Conservation (phyloP, 2,797 vertebrate genomes). For the Xiphorhynchus erythropygius region DNA sequence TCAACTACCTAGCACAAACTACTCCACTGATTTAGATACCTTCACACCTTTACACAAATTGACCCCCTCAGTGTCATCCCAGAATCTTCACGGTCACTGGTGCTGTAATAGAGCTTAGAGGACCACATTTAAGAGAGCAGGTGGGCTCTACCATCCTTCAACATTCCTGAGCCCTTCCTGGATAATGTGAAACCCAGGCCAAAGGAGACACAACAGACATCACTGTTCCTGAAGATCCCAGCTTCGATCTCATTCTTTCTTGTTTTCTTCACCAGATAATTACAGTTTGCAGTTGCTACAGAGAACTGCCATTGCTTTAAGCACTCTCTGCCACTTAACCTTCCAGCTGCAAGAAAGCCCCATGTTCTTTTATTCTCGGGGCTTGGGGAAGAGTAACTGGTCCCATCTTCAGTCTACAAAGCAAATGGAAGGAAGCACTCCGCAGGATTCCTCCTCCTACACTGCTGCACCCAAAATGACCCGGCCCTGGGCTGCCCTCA, state of each 20-base stretch:
- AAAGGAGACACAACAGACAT: not conserved
- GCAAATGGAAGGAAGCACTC: not conserved
- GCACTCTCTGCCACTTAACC: not conserved
- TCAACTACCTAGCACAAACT: not conserved
- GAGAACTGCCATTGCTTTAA: not conserved
- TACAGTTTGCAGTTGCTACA: not conserved
- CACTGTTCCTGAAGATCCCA: not conserved
- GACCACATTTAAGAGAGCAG: not conserved
- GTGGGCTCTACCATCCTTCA: not conserved
- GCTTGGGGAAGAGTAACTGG: not conserved
- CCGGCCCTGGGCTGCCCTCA: not conserved
- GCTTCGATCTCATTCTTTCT: not conserved
- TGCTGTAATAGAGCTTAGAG: not conserved
- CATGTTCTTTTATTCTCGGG: not conserved
- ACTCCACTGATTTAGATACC: not conserved
- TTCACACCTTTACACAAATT: not conserved
- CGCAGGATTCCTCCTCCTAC: not conserved
- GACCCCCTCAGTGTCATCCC: not conserved
- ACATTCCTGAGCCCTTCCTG: not conserved
- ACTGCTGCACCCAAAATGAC: not conserved
- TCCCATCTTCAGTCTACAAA: not conserved
- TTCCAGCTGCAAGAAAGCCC: not conserved
- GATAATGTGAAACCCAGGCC: not conserved
- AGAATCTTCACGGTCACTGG: rapidly evolving
- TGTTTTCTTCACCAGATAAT: not conserved